Evolutionary conservation across 2,888 invertebrate species (phyloP), one percentile per base, ranked within the genome.

Genomic region (Aporophyla nigra): DNA sequence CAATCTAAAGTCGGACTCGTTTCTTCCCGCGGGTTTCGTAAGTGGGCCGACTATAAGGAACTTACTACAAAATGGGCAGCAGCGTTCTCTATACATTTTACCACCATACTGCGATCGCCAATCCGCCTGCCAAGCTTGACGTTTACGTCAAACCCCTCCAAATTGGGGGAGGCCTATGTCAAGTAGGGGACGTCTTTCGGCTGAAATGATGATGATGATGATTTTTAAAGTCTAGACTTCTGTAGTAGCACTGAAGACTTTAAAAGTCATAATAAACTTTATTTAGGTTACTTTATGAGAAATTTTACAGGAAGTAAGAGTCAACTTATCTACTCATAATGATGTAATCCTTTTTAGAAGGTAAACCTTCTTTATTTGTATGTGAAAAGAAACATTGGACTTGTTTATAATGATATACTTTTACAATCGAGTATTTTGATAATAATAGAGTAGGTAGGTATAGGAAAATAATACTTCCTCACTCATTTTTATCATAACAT

Each of bases 281-380:
- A 46, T 43, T 27, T 43, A 27, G 33, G 33, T 33, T 2, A 71
- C 9, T 43, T 14, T 56, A 56, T 74, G 59, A 51, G 51, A 74
- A n/a, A 6, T 74, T 74, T 74, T 51, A n/a, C 59, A 59, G 51
- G 51, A 59, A 74, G 74, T 73, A 49, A 73, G 49, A 74, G 74
- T n/a, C 51, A 27, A n/a, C 7, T 24, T 49, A 49, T 59, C 16
- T 40, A 40, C 46, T 2, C 10, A 67, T 5, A 43, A 14, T 59
- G 27, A 74, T 43, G 58, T 74, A 74, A 74, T 74, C 19, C 21
- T 74, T n/a, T 67, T 51, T n/a, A 49, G 21, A 59, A 27, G 43
- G 0, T 7, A 33, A 33, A 33, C 33, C 33, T 33, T 33, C 2
- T 53, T 53, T 9, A 53, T 74, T 74, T 46, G 19, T 19, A 53